Conservation (phyloP, 23 tunicate genomes). For the Oikopleura albicans region DNA sequence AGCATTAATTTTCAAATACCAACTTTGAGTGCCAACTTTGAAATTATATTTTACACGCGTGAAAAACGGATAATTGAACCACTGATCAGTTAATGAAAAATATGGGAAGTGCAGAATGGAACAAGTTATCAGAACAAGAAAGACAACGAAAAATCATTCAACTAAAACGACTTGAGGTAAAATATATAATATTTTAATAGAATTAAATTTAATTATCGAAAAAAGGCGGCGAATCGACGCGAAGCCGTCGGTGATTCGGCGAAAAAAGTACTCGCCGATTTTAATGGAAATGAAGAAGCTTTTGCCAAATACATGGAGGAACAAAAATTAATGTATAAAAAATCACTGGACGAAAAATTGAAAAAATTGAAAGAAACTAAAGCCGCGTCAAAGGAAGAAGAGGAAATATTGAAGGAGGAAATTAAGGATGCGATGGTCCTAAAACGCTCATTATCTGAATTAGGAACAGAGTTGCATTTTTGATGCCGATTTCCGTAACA, state of each 20-base stretch:
- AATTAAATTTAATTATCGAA: no score
- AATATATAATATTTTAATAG: no score
- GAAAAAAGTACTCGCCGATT: not conserved
- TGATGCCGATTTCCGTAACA: no score
- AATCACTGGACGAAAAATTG: not conserved
- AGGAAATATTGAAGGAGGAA: not conserved
- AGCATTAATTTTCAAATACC: no score
- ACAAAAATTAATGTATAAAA: not conserved
- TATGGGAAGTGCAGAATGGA: not conserved
- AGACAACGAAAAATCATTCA: not conserved
- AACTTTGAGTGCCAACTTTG: no score
- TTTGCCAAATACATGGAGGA: not conserved
- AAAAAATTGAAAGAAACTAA: not conserved
- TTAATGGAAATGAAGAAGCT: not conserved
- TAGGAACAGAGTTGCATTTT: no score
- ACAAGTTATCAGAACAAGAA: not conserved
- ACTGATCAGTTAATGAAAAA: not conserved
- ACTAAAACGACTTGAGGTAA: not conserved
- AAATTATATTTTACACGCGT: no score
- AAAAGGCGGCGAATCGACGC: no score
- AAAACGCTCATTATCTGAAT: conserved; percentile 12
- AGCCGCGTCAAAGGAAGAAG: not conserved
- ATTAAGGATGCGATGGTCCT: not conserved
- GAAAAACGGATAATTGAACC: no score
- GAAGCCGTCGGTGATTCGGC: not conserved